These are phyloP conservation scores for Hippocampus abdominalis DNA, from an alignment of 2,113 vertebrate species.

Conservation along the genomic window DNA sequence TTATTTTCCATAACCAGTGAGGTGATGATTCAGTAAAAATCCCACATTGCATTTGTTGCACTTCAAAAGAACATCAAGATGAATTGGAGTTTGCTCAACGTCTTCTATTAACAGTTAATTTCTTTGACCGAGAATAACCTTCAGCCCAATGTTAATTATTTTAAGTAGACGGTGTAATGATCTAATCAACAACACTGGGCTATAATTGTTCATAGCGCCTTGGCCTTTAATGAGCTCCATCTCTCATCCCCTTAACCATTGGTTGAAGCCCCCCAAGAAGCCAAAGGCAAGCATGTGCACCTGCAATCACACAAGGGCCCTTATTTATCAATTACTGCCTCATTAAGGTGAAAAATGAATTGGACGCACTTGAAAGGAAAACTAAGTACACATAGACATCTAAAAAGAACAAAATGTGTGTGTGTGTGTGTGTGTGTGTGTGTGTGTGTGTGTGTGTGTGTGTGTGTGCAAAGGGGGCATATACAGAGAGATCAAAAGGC, in stretches of 20 bases:
- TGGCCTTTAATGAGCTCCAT: conserved; percentile 39
- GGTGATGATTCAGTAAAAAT: conserved; percentile 16
- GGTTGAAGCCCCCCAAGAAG: conserved; percentile 20
- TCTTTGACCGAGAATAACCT: conserved; percentile 16
- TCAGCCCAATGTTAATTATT: conserved; percentile 17
- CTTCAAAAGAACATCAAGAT: not conserved
- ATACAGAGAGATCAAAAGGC: conserved; percentile 62
- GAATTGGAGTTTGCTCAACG: conserved; percentile 5
- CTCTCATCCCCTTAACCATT: conserved; percentile 39
- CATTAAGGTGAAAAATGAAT: conserved; percentile 49
- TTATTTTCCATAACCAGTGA: conserved; percentile 12
- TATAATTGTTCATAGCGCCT: conserved; percentile 20
- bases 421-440: too few relatives aligned
- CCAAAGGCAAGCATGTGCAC: conserved; percentile 6
- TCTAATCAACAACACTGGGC: conserved; percentile 29
- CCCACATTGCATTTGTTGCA: conserved; percentile 19
- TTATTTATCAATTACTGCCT: conserved; percentile 38
- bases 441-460: too few relatives aligned
- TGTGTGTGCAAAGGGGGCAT: too few relatives aligned
- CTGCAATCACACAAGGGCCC: conserved; percentile 4
- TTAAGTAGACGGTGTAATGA: conserved; percentile 20
- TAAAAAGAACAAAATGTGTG: conserved; percentile 53
- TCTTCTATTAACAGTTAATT: conserved; percentile 20
- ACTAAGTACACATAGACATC: conserved; percentile 8
- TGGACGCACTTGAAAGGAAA: conserved; percentile 25